These are phyloP conservation scores for Stramonita haemastoma DNA, from an alignment of 2,888 invertebrate genomes.

Conservation along the genomic window DNA sequence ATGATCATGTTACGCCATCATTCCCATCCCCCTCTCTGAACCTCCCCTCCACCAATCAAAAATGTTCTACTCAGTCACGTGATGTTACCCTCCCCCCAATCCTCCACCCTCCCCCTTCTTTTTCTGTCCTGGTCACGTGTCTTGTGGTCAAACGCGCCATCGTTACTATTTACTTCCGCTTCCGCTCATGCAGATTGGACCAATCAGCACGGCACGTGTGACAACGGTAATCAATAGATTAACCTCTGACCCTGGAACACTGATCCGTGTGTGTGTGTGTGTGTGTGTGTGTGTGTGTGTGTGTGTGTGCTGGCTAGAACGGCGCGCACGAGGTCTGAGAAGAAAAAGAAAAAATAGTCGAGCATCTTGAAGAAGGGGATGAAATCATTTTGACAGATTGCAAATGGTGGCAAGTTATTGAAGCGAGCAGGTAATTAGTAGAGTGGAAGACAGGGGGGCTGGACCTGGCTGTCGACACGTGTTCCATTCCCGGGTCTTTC, in stretches of 20 bases:
- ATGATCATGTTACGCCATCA: too few species aligned
- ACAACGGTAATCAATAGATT: constrained; percentile 32
- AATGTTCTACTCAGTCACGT: background rate
- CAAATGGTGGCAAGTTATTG: constrained; percentile 28
- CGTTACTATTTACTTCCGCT: constrained; percentile 25
- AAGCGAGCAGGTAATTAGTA: constrained; percentile 36
- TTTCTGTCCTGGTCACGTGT: background rate
- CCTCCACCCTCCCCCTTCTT: background rate
- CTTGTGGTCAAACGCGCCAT: constrained; percentile 29
- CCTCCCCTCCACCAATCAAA: background rate
- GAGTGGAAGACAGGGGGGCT: constrained; percentile 24
- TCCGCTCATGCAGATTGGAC: constrained; percentile 27
- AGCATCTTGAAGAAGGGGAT: background rate
- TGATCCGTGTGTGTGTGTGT: background rate
- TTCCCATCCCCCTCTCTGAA: background rate
- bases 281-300: too few species aligned
- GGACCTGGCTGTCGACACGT: constrained; percentile 8
- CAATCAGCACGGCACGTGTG: constrained; percentile 21
- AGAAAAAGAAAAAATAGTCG: background rate
- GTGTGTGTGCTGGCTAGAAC: too few species aligned
- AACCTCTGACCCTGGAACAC: constrained; percentile 14
- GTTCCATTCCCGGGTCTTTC: background rate
- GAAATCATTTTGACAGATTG: constrained; percentile 34
- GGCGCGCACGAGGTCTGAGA: background rate
- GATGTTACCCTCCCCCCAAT: background rate